Evolutionary conservation across 2,888 invertebrate genomes (phyloP), one percentile per base, ranked within the genome.

Genomic region (Cosmopolites sordidus): DNA sequence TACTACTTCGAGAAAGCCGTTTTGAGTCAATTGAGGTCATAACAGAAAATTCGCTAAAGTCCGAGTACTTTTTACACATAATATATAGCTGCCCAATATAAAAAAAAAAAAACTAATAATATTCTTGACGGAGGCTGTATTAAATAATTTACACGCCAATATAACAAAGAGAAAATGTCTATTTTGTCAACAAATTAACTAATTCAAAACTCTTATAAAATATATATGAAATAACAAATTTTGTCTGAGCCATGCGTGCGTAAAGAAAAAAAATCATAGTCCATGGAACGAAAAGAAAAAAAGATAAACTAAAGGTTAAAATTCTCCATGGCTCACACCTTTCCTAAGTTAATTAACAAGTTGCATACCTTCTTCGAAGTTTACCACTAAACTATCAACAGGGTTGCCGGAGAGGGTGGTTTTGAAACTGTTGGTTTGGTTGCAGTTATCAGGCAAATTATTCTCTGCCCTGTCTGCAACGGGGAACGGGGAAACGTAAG

Each of bases 301-400:
- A n/a, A n/a, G n/a, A 11, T 6, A 33, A 33, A 33, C 33, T 11
- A 12, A 33, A 33, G 5, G 33, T 33, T 33, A 12, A 11, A 33
- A 33, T 12, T 33, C 33, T 33, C 33, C 3, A 33, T 9, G 11
- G 33, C 33, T 12, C 33, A 33, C 11, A 33, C 11, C n/a, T 48
- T 58, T 56, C 8, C 4, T 22, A 58, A 59, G 56, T 66, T 70
- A 72, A 57, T 72, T 71, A 64, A 84, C 84, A 75, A 86, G 81
- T 71, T 84, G 82, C 86, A 86, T 86, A 85, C 86, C 86, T 85
- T 87, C 87, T 78, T 87, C 86, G 75, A 87, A 86, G 79, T 83
- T 85, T 70, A 87, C 86, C 67, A 87, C 86, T 66, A 87, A 79
- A 37, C 86, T 83, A 71, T 86, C 86, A 59, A 84, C 83, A 43